These are phyloP conservation scores for Lanistes nyassanus DNA, from an alignment of 1,140 invertebrate species.

Conservation along the genomic window DNA sequence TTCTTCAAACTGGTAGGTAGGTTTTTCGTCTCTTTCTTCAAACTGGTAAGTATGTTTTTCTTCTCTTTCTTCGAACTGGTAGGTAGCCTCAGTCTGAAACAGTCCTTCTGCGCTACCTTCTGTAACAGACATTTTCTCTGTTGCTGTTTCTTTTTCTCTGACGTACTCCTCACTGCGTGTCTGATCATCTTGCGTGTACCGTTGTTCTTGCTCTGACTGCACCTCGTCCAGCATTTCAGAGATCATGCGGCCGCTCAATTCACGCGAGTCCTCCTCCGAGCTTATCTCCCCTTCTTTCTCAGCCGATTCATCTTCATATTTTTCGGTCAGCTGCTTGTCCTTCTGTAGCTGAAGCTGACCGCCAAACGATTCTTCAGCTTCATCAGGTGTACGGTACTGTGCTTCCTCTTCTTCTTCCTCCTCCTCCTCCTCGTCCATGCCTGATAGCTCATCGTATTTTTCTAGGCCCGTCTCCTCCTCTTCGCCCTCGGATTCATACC, in stretches of 20 bases:
- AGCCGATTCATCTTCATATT: slow-evolving; percentile 22
- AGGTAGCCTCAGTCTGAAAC: slow-evolving; percentile 13
- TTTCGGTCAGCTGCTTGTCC: slow-evolving; percentile 23
- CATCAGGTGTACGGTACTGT: slow-evolving; percentile 21
- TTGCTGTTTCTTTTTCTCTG: slow-evolving; percentile 31
- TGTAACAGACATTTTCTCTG: not conserved
- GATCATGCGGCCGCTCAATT: not conserved
- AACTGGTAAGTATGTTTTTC: slow-evolving; percentile 5
- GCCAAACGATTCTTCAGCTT: slow-evolving; percentile 24
- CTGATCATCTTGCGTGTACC: no score
- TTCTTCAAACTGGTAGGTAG: no score
- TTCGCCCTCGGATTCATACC: slow-evolving; percentile 18
- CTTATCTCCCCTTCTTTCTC: slow-evolving; percentile 13
- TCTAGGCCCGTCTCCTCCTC: slow-evolving; percentile 10
- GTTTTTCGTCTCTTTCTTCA: slow-evolving; percentile 1
- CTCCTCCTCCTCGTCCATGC: not conserved
- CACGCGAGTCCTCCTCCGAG: not conserved
- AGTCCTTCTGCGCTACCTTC: slow-evolving; percentile 22
- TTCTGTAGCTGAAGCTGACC: slow-evolving; percentile 3
- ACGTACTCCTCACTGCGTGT: slow-evolving; percentile 11
- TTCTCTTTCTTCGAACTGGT: slow-evolving; percentile 9
- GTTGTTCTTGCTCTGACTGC: not conserved
- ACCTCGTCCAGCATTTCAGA: not conserved
- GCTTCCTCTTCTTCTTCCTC: slow-evolving; percentile 15
- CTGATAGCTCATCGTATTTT: slow-evolving; percentile 2